Base-by-base conservation (phyloP, 2,113 vertebrate species). In the Lagenorhynchus albirostris region DNA sequence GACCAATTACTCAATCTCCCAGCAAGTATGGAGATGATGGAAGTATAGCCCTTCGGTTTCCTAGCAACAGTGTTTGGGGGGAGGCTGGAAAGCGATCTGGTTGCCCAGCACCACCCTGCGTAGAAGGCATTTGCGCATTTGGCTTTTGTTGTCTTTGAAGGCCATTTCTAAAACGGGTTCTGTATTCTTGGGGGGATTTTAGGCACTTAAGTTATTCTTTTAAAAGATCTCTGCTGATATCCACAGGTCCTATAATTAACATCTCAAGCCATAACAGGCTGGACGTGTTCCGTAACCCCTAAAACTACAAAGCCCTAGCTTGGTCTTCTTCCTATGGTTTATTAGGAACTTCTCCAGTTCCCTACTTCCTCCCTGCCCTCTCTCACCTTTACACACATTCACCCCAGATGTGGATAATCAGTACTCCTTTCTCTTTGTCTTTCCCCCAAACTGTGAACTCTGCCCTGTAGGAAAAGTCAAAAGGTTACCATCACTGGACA, bases 171-270 rank as follows among this genome's bases (percentile, higher is more conserved):
- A 98, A 98, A 98, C 58, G 11, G 81, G 89, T 41, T 97, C 77
- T 88, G 97, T 95, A 96, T 97, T 98, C 98, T 96, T 93, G 25
- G 9, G 92, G 38, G 5, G 11, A 53, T 91, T 96, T 96, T 93
- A 82, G 83, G 55, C 82, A 90, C 70, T 98, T 95, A 76, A 94
- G 29, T 97, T 97, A 96, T 93, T 94, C 94, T 98, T 62, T 97
- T 98, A 97, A 98, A 96, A 97, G 97, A 97, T 89, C 89, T 97
- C 58, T 93, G 95, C 97, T 98, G 97, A 98, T 98, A 98, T 98
- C 95, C 70, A n/a, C 79, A 93, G 89, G 95, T 97, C 90, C 98
- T 98, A 95, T 95, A 98, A 98, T 98, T 98, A 98, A 94, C 65
- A 33, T 98, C 97, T 97, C 97, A 97, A 85, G 98, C 88, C 91